Conservation (phyloP, 2,888 invertebrate species). For the Eucera pruinosa region DNA sequence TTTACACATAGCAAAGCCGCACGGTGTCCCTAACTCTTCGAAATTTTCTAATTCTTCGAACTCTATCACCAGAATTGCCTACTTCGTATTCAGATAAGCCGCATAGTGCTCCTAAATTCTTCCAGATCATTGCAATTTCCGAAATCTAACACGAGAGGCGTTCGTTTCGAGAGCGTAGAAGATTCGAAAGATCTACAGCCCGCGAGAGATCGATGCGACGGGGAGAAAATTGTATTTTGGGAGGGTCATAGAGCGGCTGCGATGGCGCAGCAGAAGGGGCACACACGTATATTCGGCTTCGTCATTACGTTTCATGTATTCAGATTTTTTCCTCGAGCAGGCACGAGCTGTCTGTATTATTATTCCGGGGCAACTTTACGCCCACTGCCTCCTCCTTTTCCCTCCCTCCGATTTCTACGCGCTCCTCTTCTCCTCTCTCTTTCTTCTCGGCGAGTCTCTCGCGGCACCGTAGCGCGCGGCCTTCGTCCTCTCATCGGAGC, state of each 20-base stretch:
- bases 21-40: no score
- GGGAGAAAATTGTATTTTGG: conserved; percentile 9
- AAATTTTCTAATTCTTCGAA: no score
- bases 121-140: no score
- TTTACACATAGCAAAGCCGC: no score
- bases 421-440: conserved; percentile 54
- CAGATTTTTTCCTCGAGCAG: conserved; percentile 80
- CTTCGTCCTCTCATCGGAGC: conserved; percentile 16
- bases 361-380: conserved; percentile 83
- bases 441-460: conserved; percentile 60
- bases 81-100: no score
- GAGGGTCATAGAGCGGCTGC: conserved; percentile 4
- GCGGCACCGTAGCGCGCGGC: conserved; percentile 46
- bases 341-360: conserved; percentile 80
- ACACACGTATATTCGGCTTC: conserved; percentile 70
- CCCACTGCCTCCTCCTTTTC: conserved; percentile 68
- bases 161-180: conserved; percentile 73
- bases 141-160: no score
- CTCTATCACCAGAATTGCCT: no score
- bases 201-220: not conserved
- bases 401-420: conserved; percentile 16
- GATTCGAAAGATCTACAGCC: not conserved
- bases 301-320: conserved; percentile 84
- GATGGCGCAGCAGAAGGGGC: conserved; percentile 60
- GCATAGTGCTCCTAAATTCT: no score